These are phyloP conservation scores for Pocillopora verrucosa DNA, from an alignment of 64 coral and sea anemone genomes.

Conservation along the genomic window DNA sequence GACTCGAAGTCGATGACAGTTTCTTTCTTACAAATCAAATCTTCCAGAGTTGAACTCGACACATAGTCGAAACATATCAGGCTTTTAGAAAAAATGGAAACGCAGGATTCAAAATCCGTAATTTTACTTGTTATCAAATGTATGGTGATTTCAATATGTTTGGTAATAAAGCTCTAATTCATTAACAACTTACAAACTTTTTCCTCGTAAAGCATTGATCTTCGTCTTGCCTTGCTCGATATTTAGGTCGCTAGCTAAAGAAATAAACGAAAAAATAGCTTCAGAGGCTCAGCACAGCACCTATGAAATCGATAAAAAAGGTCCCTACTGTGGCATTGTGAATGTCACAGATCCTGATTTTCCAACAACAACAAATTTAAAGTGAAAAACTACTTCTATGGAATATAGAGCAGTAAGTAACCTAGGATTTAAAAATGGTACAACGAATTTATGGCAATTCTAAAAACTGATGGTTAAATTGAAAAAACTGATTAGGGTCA, in stretches of 20 bases:
- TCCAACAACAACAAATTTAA: too few species aligned
- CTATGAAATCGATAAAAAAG: not conserved
- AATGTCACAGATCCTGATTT: not conserved
- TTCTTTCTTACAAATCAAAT: slow-evolving; percentile 39
- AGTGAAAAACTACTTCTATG: too few species aligned
- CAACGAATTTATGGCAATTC: not conserved
- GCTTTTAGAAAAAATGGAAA: not conserved
- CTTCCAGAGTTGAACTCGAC: slow-evolving; percentile 53
- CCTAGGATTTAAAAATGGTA: not conserved
- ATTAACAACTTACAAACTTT: not conserved
- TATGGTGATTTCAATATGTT: not conserved
- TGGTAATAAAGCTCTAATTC: not conserved
- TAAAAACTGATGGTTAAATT: not conserved
- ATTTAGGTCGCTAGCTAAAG: not conserved
- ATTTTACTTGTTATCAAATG: too few species aligned
- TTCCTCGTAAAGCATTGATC: not conserved
- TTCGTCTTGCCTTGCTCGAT: not conserved
- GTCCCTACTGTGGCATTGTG: not conserved
- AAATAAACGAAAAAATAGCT: not conserved
- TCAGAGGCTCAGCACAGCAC: not conserved
- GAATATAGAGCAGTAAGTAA: too few species aligned
- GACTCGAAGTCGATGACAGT: slow-evolving; percentile 22
- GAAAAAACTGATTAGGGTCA: not conserved
- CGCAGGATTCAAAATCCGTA: not conserved
- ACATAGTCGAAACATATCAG: slow-evolving; percentile 62